Percentiles rank a stretch among this genome's conserved stretches.
These are phyloP conservation scores for Ericerus pela DNA, from an alignment of 1,140 invertebrate genomes.

Conservation along the genomic window DNA sequence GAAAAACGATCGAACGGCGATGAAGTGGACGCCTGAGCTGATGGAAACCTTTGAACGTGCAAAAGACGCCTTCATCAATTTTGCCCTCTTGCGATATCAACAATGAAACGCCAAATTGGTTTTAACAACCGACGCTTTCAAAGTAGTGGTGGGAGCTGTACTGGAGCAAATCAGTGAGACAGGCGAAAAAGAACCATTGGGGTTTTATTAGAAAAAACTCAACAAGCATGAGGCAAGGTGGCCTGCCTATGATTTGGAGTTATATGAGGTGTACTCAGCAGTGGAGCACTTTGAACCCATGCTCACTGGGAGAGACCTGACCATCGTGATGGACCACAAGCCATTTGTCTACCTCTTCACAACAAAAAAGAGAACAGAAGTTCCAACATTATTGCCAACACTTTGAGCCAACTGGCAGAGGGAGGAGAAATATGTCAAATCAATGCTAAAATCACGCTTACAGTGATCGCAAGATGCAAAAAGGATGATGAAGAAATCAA, in stretches of 20 bases:
- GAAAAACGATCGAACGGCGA: neutral
- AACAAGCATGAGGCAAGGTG: neutral
- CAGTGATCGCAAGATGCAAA: too few relatives aligned
- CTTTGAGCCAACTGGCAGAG: too few relatives aligned
- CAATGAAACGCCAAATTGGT: neutral
- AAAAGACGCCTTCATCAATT: neutral
- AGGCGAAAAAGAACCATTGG: constrained; percentile 11
- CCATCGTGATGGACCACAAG: too few relatives aligned
- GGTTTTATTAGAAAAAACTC: constrained; percentile 15
- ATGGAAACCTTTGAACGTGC: neutral
- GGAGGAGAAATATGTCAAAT: too few relatives aligned
- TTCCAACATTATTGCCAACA: too few relatives aligned
- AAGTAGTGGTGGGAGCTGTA: constrained; percentile 21
- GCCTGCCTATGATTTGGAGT: constrained; percentile 30
- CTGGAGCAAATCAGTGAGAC: constrained; percentile 19
- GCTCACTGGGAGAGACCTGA: too few relatives aligned
- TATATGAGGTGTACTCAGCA: constrained; percentile 26
- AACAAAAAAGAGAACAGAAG: neutral
- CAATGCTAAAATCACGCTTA: too few relatives aligned
- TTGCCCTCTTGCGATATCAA: constrained; percentile 19
- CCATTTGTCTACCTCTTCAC: neutral
- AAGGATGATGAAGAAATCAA: too few relatives aligned
- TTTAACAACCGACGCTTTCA: constrained; percentile 22
- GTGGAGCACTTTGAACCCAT: too few relatives aligned
- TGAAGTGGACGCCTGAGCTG: constrained; percentile 4